Conservation (phyloP, 2,797 vertebrate genomes). For the Semaprochilodus insignis region DNA sequence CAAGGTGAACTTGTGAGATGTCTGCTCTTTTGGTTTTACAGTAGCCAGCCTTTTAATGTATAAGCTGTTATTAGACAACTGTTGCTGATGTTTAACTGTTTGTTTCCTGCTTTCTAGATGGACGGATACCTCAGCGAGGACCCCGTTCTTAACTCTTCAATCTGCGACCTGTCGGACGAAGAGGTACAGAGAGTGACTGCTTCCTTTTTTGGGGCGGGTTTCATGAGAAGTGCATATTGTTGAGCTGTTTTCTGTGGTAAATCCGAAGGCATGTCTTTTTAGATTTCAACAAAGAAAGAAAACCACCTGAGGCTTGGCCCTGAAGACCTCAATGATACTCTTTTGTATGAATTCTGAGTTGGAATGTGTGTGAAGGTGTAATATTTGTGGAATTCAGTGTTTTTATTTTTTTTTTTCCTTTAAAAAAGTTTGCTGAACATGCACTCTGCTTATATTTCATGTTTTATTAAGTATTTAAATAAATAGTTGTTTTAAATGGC, state of each 20-base stretch:
- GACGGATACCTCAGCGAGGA: background rate
- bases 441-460: background rate
- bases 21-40: background rate
- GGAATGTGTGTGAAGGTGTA: background rate
- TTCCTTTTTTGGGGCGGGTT: slow-evolving; percentile 1
- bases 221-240: background rate
- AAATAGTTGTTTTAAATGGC: background rate
- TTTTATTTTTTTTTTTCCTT: too few species aligned
- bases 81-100: background rate
- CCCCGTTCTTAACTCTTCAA: slow-evolving; percentile 27
- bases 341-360: slow-evolving; percentile 45
- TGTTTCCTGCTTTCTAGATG: slow-evolving; percentile 20
- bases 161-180: slow-evolving; percentile 53
- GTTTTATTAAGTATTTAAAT: slow-evolving; percentile 9
- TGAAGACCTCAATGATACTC: slow-evolving; percentile 60
- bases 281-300: slow-evolving; percentile 65
- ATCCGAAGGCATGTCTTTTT: background rate
- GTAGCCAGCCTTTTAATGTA: too few species aligned
- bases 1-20: slow-evolving; percentile 12
- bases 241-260: background rate
- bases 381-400: too few species aligned
- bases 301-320: slow-evolving; percentile 62
- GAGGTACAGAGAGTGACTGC: slow-evolving; percentile 57
- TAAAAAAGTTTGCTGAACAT: too few species aligned
- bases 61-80: background rate